Evolutionary conservation across 1,140 invertebrate species (phyloP), one percentile per base, ranked within the genome.

Genomic region (Pseudomyrmex concolor): DNA sequence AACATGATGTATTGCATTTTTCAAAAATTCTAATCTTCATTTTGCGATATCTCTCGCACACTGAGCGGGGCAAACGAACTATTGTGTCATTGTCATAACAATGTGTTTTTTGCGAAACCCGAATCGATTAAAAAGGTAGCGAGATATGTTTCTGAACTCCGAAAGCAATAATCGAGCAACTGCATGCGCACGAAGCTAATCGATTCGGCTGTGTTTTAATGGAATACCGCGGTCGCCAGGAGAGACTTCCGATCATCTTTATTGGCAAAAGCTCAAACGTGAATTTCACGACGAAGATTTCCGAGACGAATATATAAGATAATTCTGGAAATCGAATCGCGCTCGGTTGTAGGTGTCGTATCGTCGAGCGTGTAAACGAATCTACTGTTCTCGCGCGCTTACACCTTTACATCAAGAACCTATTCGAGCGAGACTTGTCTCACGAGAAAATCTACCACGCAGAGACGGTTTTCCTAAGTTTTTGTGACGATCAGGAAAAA

Each of bases 91-190:
- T 70, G 34, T 70, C 34, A 34, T 34, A 34, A 34, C 5, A 71
- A 80, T 70, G 48, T 50, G 45, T 19, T 22, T 15, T 80, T 5
- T 34, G 34, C 34, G 3, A 80, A 57, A 80, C 71, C 66, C 76
- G 66, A 80, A 80, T 71, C 66, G 43, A 70, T 78, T 78, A 78
- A 19, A 25, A 50, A n/a, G 54, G 15, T 7, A 80, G 66, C 66
- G 54, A 71, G 50, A 68, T 50, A 55, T 34, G 34, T 34, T 71
- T 70, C 48, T 71, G 55, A 80, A 76, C 63, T 76, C 45, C 60
- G 72, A 76, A 78, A 71, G 76, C 76, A 80, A 80, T 80, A 80
- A 80, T 80, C 66, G 76, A 71, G 43, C 76, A 59, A 70, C 54
- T 80, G 0, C 34, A 7, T 66, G 43, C 45, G 55, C 12, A 59